Evolutionary conservation across 2,113 vertebrate genomes (phyloP).

Genomic region (Nothoprocta perdicaria): DNA sequence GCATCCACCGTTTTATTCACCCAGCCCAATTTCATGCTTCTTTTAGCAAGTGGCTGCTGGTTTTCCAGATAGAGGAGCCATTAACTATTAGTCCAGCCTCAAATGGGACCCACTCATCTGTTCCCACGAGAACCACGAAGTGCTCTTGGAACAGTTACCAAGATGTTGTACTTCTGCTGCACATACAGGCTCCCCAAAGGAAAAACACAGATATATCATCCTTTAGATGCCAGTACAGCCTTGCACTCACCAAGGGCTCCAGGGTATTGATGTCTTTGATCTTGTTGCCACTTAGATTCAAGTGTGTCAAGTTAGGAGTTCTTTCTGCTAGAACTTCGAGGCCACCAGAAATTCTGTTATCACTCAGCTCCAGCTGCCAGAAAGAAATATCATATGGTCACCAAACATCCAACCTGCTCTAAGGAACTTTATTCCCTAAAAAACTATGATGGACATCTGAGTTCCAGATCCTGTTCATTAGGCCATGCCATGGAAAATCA

Average conservation of each 20-base stretch:
- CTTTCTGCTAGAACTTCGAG: slow-evolving; percentile 82
- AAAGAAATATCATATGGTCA: background rate
- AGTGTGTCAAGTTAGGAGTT: slow-evolving; percentile 84
- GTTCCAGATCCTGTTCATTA: background rate
- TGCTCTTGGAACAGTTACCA: slow-evolving; percentile 66
- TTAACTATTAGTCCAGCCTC: slow-evolving; percentile 64
- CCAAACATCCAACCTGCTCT: background rate
- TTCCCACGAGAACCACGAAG: slow-evolving; percentile 62
- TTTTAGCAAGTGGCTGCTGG: slow-evolving; percentile 63
- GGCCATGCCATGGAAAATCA: background rate
- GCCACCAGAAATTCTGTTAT: slow-evolving; percentile 83
- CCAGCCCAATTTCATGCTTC: slow-evolving; percentile 56
- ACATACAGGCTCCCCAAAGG: background rate
- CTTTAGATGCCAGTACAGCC: background rate
- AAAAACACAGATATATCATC: background rate
- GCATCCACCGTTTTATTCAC: slow-evolving; percentile 56
- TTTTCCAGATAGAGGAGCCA: slow-evolving; percentile 64
- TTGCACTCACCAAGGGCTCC: slow-evolving; percentile 82
- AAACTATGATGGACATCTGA: background rate
- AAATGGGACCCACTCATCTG: slow-evolving; percentile 46
- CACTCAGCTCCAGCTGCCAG: slow-evolving; percentile 84
- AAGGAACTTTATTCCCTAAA: background rate
- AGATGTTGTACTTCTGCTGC: slow-evolving; percentile 34
- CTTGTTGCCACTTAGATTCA: slow-evolving; percentile 88
- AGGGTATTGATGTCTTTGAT: slow-evolving; percentile 85